These are phyloP conservation scores for Blomia tropicalis DNA, from an alignment of 2,888 invertebrate genomes.

Conservation along the genomic window DNA sequence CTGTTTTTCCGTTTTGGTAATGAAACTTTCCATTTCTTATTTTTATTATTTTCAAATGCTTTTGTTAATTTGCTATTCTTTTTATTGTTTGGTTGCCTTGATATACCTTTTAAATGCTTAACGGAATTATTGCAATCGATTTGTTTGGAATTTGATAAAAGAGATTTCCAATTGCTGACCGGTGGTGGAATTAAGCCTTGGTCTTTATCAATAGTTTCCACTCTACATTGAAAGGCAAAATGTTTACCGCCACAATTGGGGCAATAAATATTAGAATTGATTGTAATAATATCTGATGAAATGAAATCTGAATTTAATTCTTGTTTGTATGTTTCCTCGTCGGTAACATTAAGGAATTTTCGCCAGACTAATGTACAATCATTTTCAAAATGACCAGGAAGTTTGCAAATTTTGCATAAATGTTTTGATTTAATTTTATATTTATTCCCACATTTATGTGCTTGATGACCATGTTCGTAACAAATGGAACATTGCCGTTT, in stretches of 20 bases:
- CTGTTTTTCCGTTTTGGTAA: too few relatives aligned
- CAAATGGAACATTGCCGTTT: not conserved
- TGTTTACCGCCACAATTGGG: constrained; percentile 23
- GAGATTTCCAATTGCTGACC: not conserved
- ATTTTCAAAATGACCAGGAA: not conserved
- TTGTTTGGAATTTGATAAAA: not conserved
- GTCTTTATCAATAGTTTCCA: not conserved
- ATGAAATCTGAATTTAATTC: not conserved
- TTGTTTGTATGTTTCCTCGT: not conserved
- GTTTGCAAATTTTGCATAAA: not conserved
- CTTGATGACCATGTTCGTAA: not conserved
- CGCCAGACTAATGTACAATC: constrained; percentile 4
- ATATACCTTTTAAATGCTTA: too few relatives aligned
- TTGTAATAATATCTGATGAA: not conserved
- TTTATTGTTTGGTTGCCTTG: constrained; percentile 1
- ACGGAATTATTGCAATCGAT: too few relatives aligned
- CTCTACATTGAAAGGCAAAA: constrained; percentile 14
- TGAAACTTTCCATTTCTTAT: not conserved
- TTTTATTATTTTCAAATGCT: not conserved
- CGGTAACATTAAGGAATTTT: constrained; percentile 3
- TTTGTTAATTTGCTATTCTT: not conserved
- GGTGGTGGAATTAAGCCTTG: not conserved
- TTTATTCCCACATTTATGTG: not conserved
- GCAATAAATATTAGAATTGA: constrained; percentile 2
- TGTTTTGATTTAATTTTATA: not conserved